phyloP scores from a whole-genome alignment of 2,797 vertebrate genomes.

The Pseudotriccus pelzelni region DNA sequence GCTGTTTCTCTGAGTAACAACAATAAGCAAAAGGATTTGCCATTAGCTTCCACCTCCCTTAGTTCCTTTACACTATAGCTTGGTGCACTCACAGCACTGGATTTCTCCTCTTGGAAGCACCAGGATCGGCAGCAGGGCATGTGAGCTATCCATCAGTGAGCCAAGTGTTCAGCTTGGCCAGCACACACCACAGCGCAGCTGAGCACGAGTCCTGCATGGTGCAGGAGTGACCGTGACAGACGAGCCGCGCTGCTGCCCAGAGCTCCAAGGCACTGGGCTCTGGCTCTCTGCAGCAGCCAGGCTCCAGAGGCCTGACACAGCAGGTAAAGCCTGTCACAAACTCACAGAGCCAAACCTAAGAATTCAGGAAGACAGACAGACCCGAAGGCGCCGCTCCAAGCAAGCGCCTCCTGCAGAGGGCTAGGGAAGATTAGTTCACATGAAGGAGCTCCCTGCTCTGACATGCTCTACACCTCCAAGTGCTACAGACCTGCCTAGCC shows the following conservation, averaged over 20 bases:
- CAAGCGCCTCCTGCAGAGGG: background rate
- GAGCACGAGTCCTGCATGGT: fast-evolving
- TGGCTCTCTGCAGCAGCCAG: background rate
- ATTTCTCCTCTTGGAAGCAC: background rate
- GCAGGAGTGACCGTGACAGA: background rate
- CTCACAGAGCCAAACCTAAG: background rate
- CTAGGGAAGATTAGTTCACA: background rate
- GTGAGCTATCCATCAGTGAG: background rate
- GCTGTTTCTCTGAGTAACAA: background rate
- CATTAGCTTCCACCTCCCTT: background rate
- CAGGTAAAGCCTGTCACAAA: background rate
- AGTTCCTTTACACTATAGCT: background rate
- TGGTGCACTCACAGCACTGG: fast-evolving
- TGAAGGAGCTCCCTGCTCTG: background rate
- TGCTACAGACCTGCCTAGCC: background rate
- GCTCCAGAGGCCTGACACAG: background rate
- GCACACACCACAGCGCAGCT: fast-evolving
- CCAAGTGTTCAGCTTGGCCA: background rate
- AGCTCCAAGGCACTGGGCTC: fast-evolving
- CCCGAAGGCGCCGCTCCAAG: background rate
- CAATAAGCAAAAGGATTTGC: background rate
- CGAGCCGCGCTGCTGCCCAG: background rate
- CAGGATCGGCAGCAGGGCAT: background rate
- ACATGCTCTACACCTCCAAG: background rate
- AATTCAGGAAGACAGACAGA: background rate